phyloP scores from a whole-genome alignment of 2,888 invertebrate species.

The Stenodema calcarata region DNA sequence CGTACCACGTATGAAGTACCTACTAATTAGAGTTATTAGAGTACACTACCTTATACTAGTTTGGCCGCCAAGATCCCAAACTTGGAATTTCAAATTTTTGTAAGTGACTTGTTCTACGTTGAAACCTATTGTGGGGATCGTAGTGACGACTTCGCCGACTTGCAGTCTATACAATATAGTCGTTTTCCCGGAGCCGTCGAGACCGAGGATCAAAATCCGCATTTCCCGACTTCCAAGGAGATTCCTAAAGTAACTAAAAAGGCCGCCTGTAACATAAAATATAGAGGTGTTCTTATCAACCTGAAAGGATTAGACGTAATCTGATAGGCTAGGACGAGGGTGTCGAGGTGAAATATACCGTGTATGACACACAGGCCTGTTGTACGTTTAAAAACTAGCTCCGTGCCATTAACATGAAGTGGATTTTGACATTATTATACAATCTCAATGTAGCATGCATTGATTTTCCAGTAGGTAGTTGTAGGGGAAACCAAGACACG shows the following conservation, averaged over 20 bases:
- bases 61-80: conserved; percentile 98
- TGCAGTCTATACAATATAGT: conserved; percentile 90
- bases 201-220: conserved; percentile 95
- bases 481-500: neutral
- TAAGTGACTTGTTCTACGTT: conserved; percentile 99
- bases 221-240: conserved; percentile 96
- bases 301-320: neutral
- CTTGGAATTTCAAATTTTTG: conserved; percentile 99
- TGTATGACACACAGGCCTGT: neutral
- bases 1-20: no score
- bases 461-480: no score
- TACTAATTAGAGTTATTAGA: no score
- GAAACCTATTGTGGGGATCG: conserved; percentile 98
- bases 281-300: neutral
- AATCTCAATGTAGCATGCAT: no score
- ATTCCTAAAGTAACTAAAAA: conserved; percentile 92
- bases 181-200: conserved; percentile 99
- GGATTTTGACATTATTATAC: no score
- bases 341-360: neutral
- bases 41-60: conserved; percentile 90
- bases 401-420: no score
- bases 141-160: conserved; percentile 96
- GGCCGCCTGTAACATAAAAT: conserved; percentile 47
- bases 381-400: no score
- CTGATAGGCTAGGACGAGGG: no score